A percentile compares a stretch with the other conserved stretches of the same genome.
phyloP scores from a whole-genome alignment of 1,140 invertebrate genomes.

The Phymorhynchus buccinoides region DNA sequence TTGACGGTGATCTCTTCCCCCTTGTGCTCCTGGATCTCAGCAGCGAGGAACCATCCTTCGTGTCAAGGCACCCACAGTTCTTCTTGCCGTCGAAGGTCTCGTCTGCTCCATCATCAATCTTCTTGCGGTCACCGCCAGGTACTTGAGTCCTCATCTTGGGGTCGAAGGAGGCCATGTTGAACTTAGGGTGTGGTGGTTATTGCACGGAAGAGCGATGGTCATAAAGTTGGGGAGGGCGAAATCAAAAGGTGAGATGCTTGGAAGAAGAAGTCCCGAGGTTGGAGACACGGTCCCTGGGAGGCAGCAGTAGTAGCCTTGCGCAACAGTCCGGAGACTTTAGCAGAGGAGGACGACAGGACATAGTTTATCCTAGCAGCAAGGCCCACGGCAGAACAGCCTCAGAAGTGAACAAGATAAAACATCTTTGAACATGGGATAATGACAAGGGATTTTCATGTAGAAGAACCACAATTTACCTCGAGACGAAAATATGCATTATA shows the following conservation, averaged over 20 bases:
- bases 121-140: slow-evolving; percentile 69
- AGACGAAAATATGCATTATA: no score
- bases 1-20: slow-evolving; percentile 95
- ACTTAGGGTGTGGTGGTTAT: neutral
- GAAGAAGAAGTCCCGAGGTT: no score
- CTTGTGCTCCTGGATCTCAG: slow-evolving; percentile 98
- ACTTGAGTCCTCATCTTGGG: slow-evolving; percentile 69
- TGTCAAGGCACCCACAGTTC: slow-evolving; percentile 98
- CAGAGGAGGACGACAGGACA: no score
- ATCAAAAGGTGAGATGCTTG: slow-evolving; percentile 2
- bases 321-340: slow-evolving; percentile 26
- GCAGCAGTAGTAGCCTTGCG: no score
- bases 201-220: neutral
- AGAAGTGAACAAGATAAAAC: neutral
- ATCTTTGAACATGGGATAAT: no score
- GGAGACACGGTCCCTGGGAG: neutral
- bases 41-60: slow-evolving; percentile 97
- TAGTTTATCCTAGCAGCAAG: neutral
- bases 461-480: no score
- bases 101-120: slow-evolving; percentile 69
- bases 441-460: no score
- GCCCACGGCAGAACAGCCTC: slow-evolving; percentile 35
- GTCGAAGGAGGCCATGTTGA: slow-evolving; percentile 48
- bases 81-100: slow-evolving; percentile 95
- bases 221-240: slow-evolving; percentile 13